Percentiles rank a stretch among this genome's conserved stretches.
Conservation (phyloP, 2,888 invertebrate genomes). For the Xestia sexstrigata region DNA sequence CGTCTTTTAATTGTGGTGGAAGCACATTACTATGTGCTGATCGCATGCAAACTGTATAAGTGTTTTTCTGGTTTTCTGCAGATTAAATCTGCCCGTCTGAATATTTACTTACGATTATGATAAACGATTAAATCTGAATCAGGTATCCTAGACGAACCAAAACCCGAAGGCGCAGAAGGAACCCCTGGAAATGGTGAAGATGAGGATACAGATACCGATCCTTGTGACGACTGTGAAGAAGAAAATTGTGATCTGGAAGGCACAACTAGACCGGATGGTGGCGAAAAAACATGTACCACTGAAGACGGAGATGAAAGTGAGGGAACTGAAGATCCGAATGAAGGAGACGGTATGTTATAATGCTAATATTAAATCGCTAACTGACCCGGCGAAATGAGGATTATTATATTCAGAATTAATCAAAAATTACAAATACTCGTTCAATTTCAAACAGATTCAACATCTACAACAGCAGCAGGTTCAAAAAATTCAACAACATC, state of each 20-base stretch:
- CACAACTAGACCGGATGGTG: not conserved
- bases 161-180: not conserved
- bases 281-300: constrained; percentile 11
- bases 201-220: not conserved
- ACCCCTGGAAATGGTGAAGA: constrained; percentile 9
- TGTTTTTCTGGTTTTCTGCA: not conserved
- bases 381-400: too few relatives aligned
- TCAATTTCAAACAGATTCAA: not conserved
- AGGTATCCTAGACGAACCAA: constrained; percentile 18
- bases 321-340: not conserved
- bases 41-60: not conserved
- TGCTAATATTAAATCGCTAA: not conserved
- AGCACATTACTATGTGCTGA: not conserved
- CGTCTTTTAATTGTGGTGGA: not conserved
- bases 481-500: not conserved
- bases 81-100: not conserved
- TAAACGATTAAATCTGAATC: not conserved
- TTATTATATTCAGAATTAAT: not conserved
- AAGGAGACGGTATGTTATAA: not conserved
- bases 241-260: constrained; percentile 7
- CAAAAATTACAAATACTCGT: not conserved
- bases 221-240: constrained; percentile 27
- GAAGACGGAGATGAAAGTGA: not conserved
- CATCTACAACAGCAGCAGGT: not conserved
- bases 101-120: not conserved